Evolutionary conservation across 2,888 invertebrate species (phyloP).

Genomic region (Drosophila helvetica): DNA sequence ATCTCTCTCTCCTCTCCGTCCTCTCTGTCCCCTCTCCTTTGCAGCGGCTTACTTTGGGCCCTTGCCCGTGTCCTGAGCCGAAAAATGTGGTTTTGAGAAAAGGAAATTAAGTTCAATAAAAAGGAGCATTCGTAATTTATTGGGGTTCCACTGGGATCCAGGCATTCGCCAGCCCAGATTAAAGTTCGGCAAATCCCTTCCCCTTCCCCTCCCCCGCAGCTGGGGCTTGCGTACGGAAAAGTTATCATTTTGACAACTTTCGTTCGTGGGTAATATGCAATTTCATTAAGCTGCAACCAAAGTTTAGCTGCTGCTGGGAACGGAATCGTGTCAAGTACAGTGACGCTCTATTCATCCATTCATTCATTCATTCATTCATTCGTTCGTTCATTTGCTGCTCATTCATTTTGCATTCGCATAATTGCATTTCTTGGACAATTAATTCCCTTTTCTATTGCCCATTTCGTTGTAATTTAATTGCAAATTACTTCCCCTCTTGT

Average conservation of each 20-base stretch:
- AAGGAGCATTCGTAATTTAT: conserved; percentile 70
- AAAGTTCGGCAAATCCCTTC: conserved; percentile 13
- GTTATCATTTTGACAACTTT: conserved; percentile 70
- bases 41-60: conserved; percentile 55
- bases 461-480: conserved; percentile 84
- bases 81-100: conserved; percentile 65
- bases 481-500: conserved; percentile 83
- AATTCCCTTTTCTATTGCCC: conserved; percentile 84
- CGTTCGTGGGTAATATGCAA: conserved; percentile 55
- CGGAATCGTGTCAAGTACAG: conserved; percentile 3
- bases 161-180: conserved; percentile 15
- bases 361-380: conserved; percentile 19
- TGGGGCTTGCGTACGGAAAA: conserved; percentile 38
- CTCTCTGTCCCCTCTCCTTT: conserved; percentile 30
- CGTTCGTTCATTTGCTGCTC: conserved; percentile 33
- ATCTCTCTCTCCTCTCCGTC: conserved; percentile 36
- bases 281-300: conserved; percentile 54
- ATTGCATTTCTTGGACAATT: conserved; percentile 85
- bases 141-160: conserved; percentile 39
- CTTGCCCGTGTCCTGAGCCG: conserved; percentile 39
- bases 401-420: conserved; percentile 71
- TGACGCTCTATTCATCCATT: conserved; percentile 16
- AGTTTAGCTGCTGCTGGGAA: conserved; percentile 15
- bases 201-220: no score
- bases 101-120: conserved; percentile 79